Conservation (phyloP, 1,140 invertebrate genomes). For the Magallana angulata region DNA sequence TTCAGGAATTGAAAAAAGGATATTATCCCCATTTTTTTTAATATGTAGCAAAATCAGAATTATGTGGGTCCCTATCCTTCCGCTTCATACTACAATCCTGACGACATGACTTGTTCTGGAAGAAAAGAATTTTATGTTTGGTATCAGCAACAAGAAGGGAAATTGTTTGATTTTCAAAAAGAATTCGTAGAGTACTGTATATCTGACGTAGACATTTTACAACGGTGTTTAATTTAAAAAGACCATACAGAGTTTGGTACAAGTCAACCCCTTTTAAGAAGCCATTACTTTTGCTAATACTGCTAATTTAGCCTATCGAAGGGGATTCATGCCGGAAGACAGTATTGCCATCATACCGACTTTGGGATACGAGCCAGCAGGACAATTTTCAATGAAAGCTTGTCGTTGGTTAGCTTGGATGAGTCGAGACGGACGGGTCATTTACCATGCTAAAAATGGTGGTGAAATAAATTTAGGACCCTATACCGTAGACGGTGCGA, state of each 20-base stretch:
- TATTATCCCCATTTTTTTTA: constrained; percentile 57
- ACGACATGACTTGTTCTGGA: constrained; percentile 25
- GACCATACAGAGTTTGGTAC: too few species aligned
- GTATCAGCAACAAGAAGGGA: background rate
- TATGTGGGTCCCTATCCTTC: constrained; percentile 49
- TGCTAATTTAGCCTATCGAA: constrained; percentile 1
- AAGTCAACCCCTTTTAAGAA: too few species aligned
- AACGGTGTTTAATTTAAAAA: too few species aligned
- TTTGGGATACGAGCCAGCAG: background rate
- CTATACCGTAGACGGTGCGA: constrained; percentile 36
- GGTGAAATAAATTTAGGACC: constrained; percentile 8
- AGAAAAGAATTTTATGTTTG: background rate
- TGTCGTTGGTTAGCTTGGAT: background rate
- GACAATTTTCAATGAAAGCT: background rate
- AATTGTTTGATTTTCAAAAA: background rate
- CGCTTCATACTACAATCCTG: constrained; percentile 7
- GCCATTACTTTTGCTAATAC: background rate
- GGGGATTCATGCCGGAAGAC: background rate
- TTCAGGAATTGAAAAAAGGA: constrained; percentile 38
- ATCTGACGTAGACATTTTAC: background rate
- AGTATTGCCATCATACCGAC: background rate
- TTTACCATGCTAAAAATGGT: constrained; percentile 22
- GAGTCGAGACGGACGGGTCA: background rate
- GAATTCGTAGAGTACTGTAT: background rate
- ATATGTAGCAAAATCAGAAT: constrained; percentile 40